Conservation (phyloP, 2,113 vertebrate genomes). For the Orycteropus afer region DNA sequence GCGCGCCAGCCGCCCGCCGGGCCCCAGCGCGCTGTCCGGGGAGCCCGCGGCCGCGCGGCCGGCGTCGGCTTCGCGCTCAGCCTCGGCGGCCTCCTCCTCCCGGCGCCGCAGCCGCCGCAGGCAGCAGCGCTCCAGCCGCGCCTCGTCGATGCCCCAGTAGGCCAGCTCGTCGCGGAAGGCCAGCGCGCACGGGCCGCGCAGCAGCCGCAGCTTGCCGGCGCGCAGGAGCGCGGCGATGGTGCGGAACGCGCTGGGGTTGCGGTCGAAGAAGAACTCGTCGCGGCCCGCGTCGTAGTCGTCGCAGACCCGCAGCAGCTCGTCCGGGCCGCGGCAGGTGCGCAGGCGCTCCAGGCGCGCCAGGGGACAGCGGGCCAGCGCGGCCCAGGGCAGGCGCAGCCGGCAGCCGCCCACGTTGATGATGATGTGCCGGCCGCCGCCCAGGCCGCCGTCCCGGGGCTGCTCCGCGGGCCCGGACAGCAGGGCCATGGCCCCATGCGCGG, state of each 20-base stretch:
- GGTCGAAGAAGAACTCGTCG: slow-evolving; percentile 99
- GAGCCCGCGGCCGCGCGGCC: not conserved
- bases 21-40: slow-evolving; percentile 79
- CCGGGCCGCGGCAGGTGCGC: slow-evolving; percentile 91
- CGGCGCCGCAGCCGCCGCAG: slow-evolving; percentile 91
- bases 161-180: slow-evolving; percentile 97
- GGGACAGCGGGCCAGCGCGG: slow-evolving; percentile 95
- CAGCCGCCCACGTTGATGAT: slow-evolving; percentile 98
- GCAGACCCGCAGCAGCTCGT: slow-evolving; percentile 96
- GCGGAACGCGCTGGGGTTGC: slow-evolving; percentile 96
- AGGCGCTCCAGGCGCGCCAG: slow-evolving; percentile 94
- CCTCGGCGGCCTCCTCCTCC: slow-evolving; percentile 94
- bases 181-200: slow-evolving; percentile 95
- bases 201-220: slow-evolving; percentile 94
- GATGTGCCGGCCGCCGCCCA: slow-evolving; percentile 81
- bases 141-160: slow-evolving; percentile 97
- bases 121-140: slow-evolving; percentile 96
- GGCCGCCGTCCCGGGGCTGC: slow-evolving; percentile 61
- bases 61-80: slow-evolving; percentile 81
- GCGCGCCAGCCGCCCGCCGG: slow-evolving; percentile 78
- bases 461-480: slow-evolving; percentile 90
- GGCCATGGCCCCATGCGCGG: slow-evolving; percentile 89
- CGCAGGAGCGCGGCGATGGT: slow-evolving; percentile 95
- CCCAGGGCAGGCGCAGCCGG: slow-evolving; percentile 95
- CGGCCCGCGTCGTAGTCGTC: slow-evolving; percentile 95